A percentile compares a stretch with the other conserved stretches of the same genome.
Evolutionary conservation across 2,113 vertebrate genomes (phyloP).

Genomic region (Pelmatolapia mariae): DNA sequence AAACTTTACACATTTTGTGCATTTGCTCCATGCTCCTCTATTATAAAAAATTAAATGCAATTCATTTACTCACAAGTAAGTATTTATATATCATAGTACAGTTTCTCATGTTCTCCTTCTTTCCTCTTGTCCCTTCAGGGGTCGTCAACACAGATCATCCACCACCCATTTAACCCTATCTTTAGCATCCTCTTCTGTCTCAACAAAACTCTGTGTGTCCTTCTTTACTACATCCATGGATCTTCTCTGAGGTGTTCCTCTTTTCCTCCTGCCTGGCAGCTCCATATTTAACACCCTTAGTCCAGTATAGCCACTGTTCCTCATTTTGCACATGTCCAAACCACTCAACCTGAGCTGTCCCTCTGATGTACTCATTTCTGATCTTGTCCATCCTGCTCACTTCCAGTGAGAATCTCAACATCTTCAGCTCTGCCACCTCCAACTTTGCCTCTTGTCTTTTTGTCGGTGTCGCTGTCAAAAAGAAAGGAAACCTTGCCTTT

Average conservation of each 20-base stretch:
- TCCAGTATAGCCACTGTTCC: not conserved
- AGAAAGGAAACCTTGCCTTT: not conserved
- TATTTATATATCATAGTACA: not conserved
- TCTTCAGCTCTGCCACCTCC: not conserved
- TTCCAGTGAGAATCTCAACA: not conserved
- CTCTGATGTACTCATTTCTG: not conserved
- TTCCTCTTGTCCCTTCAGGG: not conserved
- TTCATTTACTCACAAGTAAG: not conserved
- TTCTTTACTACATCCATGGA: not conserved
- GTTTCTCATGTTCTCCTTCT: too few species aligned
- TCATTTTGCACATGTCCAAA: not conserved
- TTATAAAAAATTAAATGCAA: not conserved
- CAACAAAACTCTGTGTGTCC: not conserved
- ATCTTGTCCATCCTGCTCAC: not conserved
- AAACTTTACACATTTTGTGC: not conserved
- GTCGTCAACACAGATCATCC: not conserved
- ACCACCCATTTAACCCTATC: not conserved
- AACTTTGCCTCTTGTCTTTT: not conserved
- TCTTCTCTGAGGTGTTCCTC: not conserved
- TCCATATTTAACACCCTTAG: not conserved
- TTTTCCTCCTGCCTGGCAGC: not conserved
- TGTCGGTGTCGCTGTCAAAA: not conserved
- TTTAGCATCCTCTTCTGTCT: not conserved
- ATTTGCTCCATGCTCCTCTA: not conserved
- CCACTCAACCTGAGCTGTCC: not conserved